These are phyloP conservation scores for Deilephila porcellus DNA, from an alignment of 2,888 invertebrate genomes.

Conservation along the genomic window DNA sequence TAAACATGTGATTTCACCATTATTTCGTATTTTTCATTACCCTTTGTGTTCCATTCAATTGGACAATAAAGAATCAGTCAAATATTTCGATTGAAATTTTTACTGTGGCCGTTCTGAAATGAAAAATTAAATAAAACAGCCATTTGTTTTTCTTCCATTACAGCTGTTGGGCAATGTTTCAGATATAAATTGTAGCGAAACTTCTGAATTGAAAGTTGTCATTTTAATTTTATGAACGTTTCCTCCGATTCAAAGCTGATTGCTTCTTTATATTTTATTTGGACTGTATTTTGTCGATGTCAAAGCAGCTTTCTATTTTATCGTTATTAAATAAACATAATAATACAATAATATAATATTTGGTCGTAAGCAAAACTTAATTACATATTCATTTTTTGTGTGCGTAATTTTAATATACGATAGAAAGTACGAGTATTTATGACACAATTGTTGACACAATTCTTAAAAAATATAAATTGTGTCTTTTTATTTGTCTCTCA, in stretches of 20 bases:
- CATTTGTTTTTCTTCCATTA: conserved; percentile 28
- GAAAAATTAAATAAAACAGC: conserved; percentile 33
- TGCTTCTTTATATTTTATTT: not conserved
- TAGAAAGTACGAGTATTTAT: too few relatives aligned
- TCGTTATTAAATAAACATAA: too few relatives aligned
- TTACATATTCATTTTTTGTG: too few relatives aligned
- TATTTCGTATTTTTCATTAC: conserved; percentile 42
- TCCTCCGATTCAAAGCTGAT: not conserved
- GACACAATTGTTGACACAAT: too few relatives aligned
- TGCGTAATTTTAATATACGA: too few relatives aligned
- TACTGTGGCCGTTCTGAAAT: conserved; percentile 31
- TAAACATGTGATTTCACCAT: conserved; percentile 34
- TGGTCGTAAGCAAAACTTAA: too few relatives aligned
- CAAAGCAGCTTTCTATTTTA: not conserved
- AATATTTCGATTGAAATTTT: conserved; percentile 43
- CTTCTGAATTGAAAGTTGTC: not conserved
- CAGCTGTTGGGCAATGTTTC: conserved; percentile 7
- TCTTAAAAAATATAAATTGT: too few relatives aligned
- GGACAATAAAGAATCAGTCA: conserved; percentile 41
- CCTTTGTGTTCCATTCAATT: conserved; percentile 44
- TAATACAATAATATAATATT: too few relatives aligned
- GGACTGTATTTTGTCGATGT: not conserved
- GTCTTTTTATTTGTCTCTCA: too few relatives aligned
- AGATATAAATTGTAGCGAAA: conserved; percentile 5
- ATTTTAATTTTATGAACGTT: not conserved